Conservation (phyloP, 2,113 vertebrate genomes). For the Procavia capensis region DNA sequence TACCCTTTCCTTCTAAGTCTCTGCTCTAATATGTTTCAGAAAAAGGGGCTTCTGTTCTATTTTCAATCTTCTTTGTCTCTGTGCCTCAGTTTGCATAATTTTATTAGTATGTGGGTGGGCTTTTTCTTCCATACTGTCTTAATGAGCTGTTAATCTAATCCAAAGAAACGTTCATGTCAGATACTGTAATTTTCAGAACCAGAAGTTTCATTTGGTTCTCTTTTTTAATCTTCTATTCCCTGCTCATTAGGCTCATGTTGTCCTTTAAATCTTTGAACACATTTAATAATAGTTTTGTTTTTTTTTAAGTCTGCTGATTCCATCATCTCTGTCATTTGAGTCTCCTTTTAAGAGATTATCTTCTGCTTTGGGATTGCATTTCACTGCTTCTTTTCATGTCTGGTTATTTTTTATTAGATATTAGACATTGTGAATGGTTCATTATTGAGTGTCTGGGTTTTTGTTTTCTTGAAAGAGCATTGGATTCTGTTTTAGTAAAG, state of each 20-base stretch:
- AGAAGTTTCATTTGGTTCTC: neutral
- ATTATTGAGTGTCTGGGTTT: neutral
- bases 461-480: neutral
- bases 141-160: neutral
- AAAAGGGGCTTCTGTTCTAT: neutral
- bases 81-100: neutral
- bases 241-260: neutral
- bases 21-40: neutral
- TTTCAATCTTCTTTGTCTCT: neutral
- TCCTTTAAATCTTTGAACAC: neutral
- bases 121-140: neutral
- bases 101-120: too few relatives aligned
- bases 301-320: neutral
- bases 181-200: neutral
- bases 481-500: neutral
- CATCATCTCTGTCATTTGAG: neutral
- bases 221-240: neutral
- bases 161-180: neutral
- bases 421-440: neutral
- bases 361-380: neutral
- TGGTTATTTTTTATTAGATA: conserved; percentile 4
- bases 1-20: neutral
- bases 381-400: neutral
- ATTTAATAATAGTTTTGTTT: neutral
- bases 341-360: neutral